Conservation (phyloP, 2,888 invertebrate genomes). For the Crematogaster levior region DNA sequence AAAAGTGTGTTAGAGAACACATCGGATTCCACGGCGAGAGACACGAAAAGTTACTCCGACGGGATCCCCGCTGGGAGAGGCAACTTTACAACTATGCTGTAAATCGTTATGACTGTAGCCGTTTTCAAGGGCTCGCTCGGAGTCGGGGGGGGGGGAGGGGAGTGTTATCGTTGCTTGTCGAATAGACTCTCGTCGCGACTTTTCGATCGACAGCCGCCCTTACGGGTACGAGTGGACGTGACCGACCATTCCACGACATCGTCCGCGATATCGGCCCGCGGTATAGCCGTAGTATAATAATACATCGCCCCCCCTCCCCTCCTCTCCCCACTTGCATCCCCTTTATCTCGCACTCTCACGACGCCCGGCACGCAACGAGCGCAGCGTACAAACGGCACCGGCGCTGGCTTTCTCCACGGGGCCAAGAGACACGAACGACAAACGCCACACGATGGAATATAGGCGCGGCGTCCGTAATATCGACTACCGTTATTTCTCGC, state of each 20-base stretch:
- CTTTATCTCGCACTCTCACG: conserved; percentile 34
- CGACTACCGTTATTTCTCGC: conserved; percentile 76
- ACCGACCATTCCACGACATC: neutral
- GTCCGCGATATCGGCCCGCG: neutral
- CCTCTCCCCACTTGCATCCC: neutral
- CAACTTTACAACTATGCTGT: conserved; percentile 33
- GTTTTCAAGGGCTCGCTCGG: conserved; percentile 29
- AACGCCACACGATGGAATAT: conserved; percentile 64
- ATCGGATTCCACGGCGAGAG: conserved; percentile 7
- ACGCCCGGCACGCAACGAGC: conserved; percentile 34
- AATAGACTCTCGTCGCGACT: neutral
- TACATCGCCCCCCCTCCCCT: conserved; percentile 23
- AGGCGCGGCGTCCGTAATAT: conserved; percentile 74
- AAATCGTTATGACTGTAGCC: conserved; percentile 35
- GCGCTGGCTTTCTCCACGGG: conserved; percentile 65
- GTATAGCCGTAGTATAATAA: conserved; percentile 8
- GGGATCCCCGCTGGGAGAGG: neutral
- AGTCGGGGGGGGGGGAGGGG: neutral
- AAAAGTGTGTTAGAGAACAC: conserved; percentile 26
- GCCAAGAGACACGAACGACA: conserved; percentile 59
- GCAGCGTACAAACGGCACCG: conserved; percentile 53
- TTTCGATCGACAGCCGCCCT: neutral
- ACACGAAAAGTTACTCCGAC: conserved; percentile 47
- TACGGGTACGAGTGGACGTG: neutral
- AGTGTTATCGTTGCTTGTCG: neutral